Percentiles rank a stretch among this genome's conserved stretches.
Conservation (phyloP, 1,140 invertebrate species). For the Scylla paramamosain region DNA sequence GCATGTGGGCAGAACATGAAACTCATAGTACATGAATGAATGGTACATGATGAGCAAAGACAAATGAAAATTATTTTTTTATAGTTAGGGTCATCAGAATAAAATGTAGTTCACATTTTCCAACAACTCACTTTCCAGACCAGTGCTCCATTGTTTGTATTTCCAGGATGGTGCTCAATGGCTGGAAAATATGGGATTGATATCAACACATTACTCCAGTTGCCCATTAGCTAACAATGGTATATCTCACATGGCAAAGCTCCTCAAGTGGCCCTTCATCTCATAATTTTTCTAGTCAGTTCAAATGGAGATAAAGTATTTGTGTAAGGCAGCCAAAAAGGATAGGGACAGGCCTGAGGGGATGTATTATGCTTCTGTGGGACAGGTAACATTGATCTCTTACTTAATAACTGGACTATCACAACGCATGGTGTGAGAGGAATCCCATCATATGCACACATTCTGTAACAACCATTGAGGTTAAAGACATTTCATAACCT, state of each 20-base stretch:
- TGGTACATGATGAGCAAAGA: slow-evolving; percentile 71
- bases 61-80: slow-evolving; percentile 69
- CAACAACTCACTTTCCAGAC: neutral
- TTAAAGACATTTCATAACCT: slow-evolving; percentile 65
- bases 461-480: slow-evolving; percentile 59
- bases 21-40: slow-evolving; percentile 63
- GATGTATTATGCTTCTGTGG: slow-evolving; percentile 72
- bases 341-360: slow-evolving; percentile 58
- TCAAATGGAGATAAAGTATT: slow-evolving; percentile 61
- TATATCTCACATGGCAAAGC: slow-evolving; percentile 56
- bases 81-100: slow-evolving; percentile 59
- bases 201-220: slow-evolving; percentile 43
- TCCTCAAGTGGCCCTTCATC: slow-evolving; percentile 59
- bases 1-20: slow-evolving; percentile 73
- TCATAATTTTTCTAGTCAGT: slow-evolving; percentile 43
- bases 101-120: slow-evolving; percentile 38
- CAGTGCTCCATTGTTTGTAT: neutral
- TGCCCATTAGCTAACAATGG: slow-evolving; percentile 40
- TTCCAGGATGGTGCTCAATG: neutral
- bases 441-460: slow-evolving; percentile 66
- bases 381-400: slow-evolving; percentile 71
- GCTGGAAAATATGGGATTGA: slow-evolving; percentile 14
- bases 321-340: slow-evolving; percentile 72
- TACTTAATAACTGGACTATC: slow-evolving; percentile 72
- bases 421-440: slow-evolving; percentile 72